phyloP scores from a whole-genome alignment of 1,140 invertebrate genomes.

The Calliphora vicina region DNA sequence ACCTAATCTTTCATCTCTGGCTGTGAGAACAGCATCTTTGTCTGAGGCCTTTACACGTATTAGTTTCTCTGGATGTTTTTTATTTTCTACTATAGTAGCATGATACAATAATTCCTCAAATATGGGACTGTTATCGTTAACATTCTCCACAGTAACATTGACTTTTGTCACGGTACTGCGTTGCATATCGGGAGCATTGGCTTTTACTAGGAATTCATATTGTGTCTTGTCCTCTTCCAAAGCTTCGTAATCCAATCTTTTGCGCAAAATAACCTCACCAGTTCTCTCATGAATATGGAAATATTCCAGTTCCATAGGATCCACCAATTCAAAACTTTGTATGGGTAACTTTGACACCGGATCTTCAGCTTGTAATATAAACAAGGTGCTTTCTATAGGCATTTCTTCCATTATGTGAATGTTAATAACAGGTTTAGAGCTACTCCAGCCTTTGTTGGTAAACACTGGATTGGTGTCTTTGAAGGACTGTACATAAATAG shows the following conservation, averaged over 20 bases:
- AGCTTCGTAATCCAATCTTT: conserved; percentile 78
- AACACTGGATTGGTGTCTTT: conserved; percentile 82
- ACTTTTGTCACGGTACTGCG: conserved; percentile 73
- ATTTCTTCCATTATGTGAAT: conserved; percentile 79
- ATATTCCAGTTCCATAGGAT: conserved; percentile 52
- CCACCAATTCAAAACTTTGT: conserved; percentile 69
- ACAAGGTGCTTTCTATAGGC: conserved; percentile 76
- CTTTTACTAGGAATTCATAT: conserved; percentile 76
- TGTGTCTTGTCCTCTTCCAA: conserved; percentile 68
- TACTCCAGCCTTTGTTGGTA: conserved; percentile 73
- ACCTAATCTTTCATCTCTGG: conserved; percentile 69
- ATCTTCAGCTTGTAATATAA: conserved; percentile 79
- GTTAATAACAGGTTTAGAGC: conserved; percentile 72
- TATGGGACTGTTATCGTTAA: conserved; percentile 81
- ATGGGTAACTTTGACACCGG: conserved; percentile 72
- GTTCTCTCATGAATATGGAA: conserved; percentile 71
- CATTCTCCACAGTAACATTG: conserved; percentile 76
- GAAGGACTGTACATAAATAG: conserved; percentile 81
- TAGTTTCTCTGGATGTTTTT: conserved; percentile 72
- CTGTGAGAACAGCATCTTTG: conserved; percentile 71
- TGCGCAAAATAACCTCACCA: conserved; percentile 76
- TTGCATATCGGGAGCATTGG: conserved; percentile 73
- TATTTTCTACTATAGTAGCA: conserved; percentile 75
- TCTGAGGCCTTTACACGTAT: conserved; percentile 76
- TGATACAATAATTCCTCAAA: conserved; percentile 77